These are phyloP conservation scores for Cacatua alba DNA, from an alignment of 2,113 vertebrate species.

Conservation along the genomic window DNA sequence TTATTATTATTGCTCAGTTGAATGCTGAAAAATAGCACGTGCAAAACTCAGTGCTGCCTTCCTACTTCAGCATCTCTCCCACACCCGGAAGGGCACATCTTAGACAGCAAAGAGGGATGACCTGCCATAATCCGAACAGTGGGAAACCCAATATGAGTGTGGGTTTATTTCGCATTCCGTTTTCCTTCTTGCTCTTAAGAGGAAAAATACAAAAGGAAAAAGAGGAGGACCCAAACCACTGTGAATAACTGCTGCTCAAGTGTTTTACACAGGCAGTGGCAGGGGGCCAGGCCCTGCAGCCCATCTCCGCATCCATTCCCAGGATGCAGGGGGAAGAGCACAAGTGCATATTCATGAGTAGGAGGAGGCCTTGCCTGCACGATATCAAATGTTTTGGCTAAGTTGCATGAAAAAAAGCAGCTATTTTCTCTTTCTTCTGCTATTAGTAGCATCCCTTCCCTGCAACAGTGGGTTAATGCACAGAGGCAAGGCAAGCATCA, in stretches of 20 bases:
- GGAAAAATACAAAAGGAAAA: background rate
- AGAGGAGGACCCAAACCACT: background rate
- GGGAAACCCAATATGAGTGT: fast-evolving
- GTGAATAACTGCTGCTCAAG: background rate
- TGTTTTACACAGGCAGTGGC: background rate
- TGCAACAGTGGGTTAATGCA: background rate
- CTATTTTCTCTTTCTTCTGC: background rate
- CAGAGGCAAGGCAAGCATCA: background rate
- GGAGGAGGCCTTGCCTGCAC: background rate
- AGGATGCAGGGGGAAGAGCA: fast-evolving
- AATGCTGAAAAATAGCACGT: background rate
- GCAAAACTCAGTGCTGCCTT: background rate
- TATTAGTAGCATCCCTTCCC: background rate
- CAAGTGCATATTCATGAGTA: background rate
- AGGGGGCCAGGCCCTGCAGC: background rate
- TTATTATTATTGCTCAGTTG: fast-evolving
- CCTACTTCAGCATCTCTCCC: background rate
- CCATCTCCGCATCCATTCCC: background rate
- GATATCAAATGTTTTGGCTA: fast-evolving
- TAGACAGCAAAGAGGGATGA: background rate
- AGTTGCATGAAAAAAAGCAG: background rate
- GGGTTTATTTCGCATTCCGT: fast-evolving
- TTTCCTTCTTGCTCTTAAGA: background rate
- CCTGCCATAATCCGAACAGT: fast-evolving
- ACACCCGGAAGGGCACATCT: background rate